These are phyloP conservation scores for Protodeltote pygarga DNA, from an alignment of 2,888 invertebrate species.

Conservation along the genomic window DNA sequence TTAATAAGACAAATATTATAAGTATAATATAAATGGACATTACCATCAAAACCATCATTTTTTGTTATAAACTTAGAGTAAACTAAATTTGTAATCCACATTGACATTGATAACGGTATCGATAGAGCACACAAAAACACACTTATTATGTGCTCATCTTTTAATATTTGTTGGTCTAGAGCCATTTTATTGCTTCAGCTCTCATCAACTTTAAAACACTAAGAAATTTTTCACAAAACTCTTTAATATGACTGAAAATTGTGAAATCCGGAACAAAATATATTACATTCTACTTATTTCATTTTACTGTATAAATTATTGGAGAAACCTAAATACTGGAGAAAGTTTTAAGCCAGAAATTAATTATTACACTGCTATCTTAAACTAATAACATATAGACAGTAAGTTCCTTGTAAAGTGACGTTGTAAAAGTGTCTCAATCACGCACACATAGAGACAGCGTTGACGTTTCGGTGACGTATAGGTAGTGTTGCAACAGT, in stretches of 20 bases:
- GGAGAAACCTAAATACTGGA: too few species aligned
- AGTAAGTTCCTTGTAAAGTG: too few species aligned
- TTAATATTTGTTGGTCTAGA: slow-evolving; percentile 47
- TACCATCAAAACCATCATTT: slow-evolving; percentile 86
- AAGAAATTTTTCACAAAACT: background rate
- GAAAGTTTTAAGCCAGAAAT: slow-evolving; percentile 13
- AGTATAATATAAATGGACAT: too few species aligned
- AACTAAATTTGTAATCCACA: slow-evolving; percentile 91
- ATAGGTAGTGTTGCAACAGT: too few species aligned
- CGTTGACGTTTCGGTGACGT: too few species aligned
- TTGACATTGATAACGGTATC: slow-evolving; percentile 91
- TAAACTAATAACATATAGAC: too few species aligned
- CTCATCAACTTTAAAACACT: slow-evolving; percentile 4
- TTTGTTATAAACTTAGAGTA: slow-evolving; percentile 87
- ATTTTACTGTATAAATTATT: background rate
- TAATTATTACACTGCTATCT: slow-evolving; percentile 21
- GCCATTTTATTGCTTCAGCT: slow-evolving; percentile 32
- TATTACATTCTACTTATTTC: slow-evolving; percentile 5
- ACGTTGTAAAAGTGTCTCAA: too few species aligned
- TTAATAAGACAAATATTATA: too few species aligned
- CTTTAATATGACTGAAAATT: slow-evolving; percentile 14
- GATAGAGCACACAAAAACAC: slow-evolving; percentile 89
- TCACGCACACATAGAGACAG: too few species aligned
- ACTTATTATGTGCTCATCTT: slow-evolving; percentile 82
- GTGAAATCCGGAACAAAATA: background rate